Percentiles rank a stretch among this genome's conserved stretches.
These are phyloP conservation scores for Stenichneumon culpator DNA, from an alignment of 2,888 invertebrate species.

Conservation along the genomic window DNA sequence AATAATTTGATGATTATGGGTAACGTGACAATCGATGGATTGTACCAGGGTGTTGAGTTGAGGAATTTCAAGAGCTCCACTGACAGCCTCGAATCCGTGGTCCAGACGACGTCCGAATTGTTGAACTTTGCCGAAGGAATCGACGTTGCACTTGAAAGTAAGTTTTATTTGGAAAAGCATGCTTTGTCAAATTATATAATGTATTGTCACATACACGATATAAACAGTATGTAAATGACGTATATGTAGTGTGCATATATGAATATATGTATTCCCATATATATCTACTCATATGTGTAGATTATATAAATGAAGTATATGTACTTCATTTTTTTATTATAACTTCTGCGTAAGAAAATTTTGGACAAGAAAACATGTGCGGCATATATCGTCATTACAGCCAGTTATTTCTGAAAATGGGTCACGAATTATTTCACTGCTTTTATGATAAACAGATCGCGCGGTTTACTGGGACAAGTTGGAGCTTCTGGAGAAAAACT, in stretches of 20 bases:
- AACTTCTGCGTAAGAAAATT: not conserved
- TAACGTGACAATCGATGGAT: conserved; percentile 72
- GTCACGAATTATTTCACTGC: not conserved
- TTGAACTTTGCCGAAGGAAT: conserved; percentile 65
- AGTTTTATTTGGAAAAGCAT: conserved; percentile 38
- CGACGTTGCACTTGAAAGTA: conserved; percentile 72
- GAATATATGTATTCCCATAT: no score
- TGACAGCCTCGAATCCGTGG: conserved; percentile 25
- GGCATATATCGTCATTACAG: not conserved
- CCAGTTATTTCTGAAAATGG: not conserved
- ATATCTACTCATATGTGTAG: no score
- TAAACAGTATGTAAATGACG: not conserved
- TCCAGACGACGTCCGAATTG: conserved; percentile 40
- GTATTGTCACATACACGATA: no score
- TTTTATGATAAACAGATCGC: conserved; percentile 66
- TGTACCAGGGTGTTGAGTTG: conserved; percentile 69
- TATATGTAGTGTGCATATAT: no score
- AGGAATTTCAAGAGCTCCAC: conserved; percentile 52
- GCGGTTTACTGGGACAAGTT: conserved; percentile 74
- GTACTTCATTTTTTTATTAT: no score
- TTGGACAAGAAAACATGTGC: not conserved
- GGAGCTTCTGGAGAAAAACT: conserved; percentile 66
- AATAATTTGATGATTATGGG: conserved; percentile 74
- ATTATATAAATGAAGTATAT: no score
- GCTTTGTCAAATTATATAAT: not conserved